Evolutionary conservation across 1,140 invertebrate genomes (phyloP), one percentile per base, ranked within the genome.

Genomic region (Geopemphigus sp.): DNA sequence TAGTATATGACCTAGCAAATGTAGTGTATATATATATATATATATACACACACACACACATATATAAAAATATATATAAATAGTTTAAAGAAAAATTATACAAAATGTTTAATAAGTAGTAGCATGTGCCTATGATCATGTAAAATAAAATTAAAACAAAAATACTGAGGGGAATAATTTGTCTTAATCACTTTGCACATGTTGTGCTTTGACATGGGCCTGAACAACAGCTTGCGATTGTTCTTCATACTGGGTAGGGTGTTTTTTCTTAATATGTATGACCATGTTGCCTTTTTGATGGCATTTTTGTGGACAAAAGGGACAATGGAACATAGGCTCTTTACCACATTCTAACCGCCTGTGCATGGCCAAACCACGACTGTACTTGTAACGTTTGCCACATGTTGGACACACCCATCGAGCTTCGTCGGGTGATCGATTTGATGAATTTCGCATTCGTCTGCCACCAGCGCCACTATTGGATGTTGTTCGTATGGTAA

Each of bases 251-350:
- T 72, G 80, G 15, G 80, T 80, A n/a, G 82, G 80, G 45, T 82
- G 82, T 80, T 82, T 82, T 70, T 82, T 82, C 73, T 81, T 81
- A 45, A 83, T 81, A 70, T 83, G 82, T 66, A 81, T 81, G 19
- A 82, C 82, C 73, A 83, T 81, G 54, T 83, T 83, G 26, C 82
- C 81, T 47, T 82, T 82, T 70, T 83, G 82, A 47, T 82, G 82
- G 63, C 82, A 83, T 66, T 83, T 83, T 70, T 82, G 82, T 29
- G 82, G 81, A 81, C 83, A 83, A 72, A 80, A 83, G 8, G 82
- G 81, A 76, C 83, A 83, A 54, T 82, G 82, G 54, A 82, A 82
- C 81, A 82, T 82, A 3, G 83, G 83, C 76, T 83, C 82, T 61
- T 83, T 82, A 39, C 82, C 83, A 59, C 83, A 83, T 68, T 83